Evolutionary conservation across 2,888 invertebrate genomes (phyloP).

Genomic region (Cataglyphis livida): DNA sequence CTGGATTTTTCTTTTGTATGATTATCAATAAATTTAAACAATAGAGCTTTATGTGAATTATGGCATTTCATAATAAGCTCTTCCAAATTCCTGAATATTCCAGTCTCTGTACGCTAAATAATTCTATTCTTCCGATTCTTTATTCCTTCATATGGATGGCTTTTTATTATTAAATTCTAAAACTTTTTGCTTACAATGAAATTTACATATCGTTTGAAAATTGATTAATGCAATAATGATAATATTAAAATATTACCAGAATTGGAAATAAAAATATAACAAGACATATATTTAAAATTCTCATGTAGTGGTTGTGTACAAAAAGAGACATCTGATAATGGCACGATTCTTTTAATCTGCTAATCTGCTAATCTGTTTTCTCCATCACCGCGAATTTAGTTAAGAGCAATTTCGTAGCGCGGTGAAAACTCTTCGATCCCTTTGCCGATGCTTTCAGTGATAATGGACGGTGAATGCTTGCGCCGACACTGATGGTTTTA

Average conservation of each 20-base stretch:
- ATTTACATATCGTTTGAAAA: not conserved
- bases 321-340: not conserved
- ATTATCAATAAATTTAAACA: conserved; percentile 34
- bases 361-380: conserved; percentile 34
- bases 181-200: not conserved
- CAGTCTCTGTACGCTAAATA: conserved; percentile 19
- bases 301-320: no score
- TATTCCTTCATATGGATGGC: not conserved
- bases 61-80: conserved; percentile 10
- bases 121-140: conserved; percentile 28
- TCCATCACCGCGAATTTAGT: conserved; percentile 26
- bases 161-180: conserved; percentile 40
- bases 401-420: conserved; percentile 27
- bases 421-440: conserved; percentile 33
- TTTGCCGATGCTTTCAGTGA: conserved; percentile 87
- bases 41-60: conserved; percentile 29
- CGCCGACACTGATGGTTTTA: conserved; percentile 93
- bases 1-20: conserved; percentile 2
- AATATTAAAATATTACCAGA: not conserved
- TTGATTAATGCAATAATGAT: not conserved
- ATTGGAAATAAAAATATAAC: not conserved
- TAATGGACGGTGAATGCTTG: conserved; percentile 90
- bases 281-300: not conserved
- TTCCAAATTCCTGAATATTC: conserved; percentile 21
- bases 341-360: conserved; percentile 10